A percentile compares a stretch with the other conserved stretches of the same genome.
phyloP scores from a whole-genome alignment of 2,888 invertebrate genomes.

The Tenthredo livida region DNA sequence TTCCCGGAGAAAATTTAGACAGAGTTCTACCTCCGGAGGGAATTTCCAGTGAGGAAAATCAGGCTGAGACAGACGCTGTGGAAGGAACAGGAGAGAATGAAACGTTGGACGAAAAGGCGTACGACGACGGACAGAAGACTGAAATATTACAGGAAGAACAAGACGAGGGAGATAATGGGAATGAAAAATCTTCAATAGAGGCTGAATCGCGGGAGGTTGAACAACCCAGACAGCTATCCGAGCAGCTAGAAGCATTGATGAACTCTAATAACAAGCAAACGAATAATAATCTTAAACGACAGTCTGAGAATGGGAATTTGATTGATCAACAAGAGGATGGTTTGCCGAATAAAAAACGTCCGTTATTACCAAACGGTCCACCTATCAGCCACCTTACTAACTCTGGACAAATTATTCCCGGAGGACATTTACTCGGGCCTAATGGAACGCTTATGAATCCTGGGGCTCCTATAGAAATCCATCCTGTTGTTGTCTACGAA shows the following conservation, averaged over 20 bases:
- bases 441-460: constrained; percentile 58
- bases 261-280: constrained; percentile 61
- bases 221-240: constrained; percentile 65
- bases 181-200: not conserved
- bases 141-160: constrained; percentile 10
- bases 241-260: constrained; percentile 70
- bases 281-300: constrained; percentile 65
- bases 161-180: not conserved
- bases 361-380: constrained; percentile 67
- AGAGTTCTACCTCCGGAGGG: not conserved
- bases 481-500: constrained; percentile 66
- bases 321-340: constrained; percentile 61
- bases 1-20: not conserved
- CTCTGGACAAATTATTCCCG: constrained; percentile 42
- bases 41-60: not conserved
- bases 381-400: constrained; percentile 55
- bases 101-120: not conserved
- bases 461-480: constrained; percentile 60
- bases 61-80: not conserved
- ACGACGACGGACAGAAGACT: not conserved
- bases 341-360: constrained; percentile 62
- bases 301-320: constrained; percentile 65
- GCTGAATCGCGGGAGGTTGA: not conserved
- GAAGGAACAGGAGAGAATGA: not conserved
- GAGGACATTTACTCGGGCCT: constrained; percentile 32